Evolutionary conservation across 2,113 vertebrate species (phyloP).

Genomic region (Alouatta palliata): DNA sequence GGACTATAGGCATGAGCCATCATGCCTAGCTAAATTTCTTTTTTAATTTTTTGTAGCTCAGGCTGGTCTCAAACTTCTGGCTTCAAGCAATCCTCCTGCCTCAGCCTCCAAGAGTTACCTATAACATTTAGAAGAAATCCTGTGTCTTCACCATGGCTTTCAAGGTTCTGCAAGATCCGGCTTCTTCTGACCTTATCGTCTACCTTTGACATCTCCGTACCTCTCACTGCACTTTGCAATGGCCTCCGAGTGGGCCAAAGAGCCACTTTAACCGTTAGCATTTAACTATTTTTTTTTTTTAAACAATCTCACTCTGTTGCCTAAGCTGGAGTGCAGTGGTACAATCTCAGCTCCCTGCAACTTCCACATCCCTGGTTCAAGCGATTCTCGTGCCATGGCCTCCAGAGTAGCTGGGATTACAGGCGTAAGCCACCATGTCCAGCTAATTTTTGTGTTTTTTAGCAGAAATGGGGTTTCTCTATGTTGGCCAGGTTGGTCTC

Average conservation of each 20-base stretch:
- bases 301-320: no score
- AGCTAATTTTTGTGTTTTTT: no score
- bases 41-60: background rate
- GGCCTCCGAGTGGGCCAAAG: background rate
- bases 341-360: no score
- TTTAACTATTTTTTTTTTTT: background rate
- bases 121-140: background rate
- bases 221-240: background rate
- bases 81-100: background rate
- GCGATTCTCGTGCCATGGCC: no score
- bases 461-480: no score
- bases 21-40: background rate
- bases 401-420: no score
- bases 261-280: background rate
- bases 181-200: background rate
- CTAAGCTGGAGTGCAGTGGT: no score
- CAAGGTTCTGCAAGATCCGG: background rate
- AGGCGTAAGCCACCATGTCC: no score
- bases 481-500: no score
- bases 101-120: background rate
- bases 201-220: background rate
- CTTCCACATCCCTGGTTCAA: no score
- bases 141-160: background rate
- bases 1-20: background rate
- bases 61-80: background rate